A percentile compares a stretch with the other conserved stretches of the same genome.
Conservation (phyloP, 1,140 invertebrate genomes). For the Drosophila gunungcola region DNA sequence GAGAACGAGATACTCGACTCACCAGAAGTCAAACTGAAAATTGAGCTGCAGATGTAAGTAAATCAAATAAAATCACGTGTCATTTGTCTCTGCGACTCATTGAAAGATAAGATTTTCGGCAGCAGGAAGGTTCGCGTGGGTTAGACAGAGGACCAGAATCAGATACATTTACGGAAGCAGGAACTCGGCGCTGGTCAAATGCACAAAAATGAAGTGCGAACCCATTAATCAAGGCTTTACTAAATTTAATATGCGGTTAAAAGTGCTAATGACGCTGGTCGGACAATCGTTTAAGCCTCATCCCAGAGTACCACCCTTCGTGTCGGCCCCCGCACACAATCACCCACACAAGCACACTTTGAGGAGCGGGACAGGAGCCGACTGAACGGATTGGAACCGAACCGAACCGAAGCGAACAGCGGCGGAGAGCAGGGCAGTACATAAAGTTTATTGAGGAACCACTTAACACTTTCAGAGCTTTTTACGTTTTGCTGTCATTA, state of each 20-base stretch:
- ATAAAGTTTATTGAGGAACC: slow-evolving; percentile 84
- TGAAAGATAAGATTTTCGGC: slow-evolving; percentile 79
- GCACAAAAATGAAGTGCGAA: slow-evolving; percentile 60
- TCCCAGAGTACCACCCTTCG: slow-evolving; percentile 17
- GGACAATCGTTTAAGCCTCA: slow-evolving; percentile 70
- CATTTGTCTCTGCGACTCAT: slow-evolving; percentile 79
- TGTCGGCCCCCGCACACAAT: slow-evolving; percentile 38
- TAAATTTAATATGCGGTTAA: slow-evolving; percentile 84
- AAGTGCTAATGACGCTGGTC: slow-evolving; percentile 82
- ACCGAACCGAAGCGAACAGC: slow-evolving; percentile 26
- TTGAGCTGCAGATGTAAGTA: slow-evolving; percentile 84
- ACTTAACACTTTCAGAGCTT: slow-evolving; percentile 84
- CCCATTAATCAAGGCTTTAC: slow-evolving; percentile 75
- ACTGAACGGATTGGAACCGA: slow-evolving; percentile 13
- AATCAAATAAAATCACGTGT: slow-evolving; percentile 84
- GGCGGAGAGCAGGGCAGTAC: slow-evolving; percentile 59
- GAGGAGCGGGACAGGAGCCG: slow-evolving; percentile 31
- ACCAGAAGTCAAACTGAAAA: slow-evolving; percentile 82
- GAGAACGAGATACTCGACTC: slow-evolving; percentile 42
- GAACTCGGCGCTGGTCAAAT: slow-evolving; percentile 35
- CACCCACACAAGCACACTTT: slow-evolving; percentile 17
- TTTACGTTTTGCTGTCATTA: slow-evolving; percentile 83
- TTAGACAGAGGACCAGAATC: not conserved
- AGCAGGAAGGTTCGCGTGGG: slow-evolving; percentile 17
- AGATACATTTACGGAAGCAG: slow-evolving; percentile 5